These are phyloP conservation scores for Solen grandis DNA, from an alignment of 1,140 invertebrate genomes.

Conservation along the genomic window DNA sequence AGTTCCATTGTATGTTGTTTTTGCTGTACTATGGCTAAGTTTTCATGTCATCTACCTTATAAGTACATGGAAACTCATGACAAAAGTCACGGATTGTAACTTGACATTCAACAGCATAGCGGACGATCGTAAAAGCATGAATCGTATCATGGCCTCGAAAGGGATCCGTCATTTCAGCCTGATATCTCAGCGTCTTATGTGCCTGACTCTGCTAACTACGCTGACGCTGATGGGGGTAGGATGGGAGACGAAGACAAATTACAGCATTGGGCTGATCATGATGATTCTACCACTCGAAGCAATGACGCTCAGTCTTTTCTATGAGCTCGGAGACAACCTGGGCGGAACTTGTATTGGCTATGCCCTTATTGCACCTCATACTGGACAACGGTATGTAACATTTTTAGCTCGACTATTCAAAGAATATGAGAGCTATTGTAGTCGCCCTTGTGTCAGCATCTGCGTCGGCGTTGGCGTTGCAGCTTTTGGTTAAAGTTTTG, in stretches of 20 bases:
- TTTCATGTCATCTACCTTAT: conserved; percentile 75
- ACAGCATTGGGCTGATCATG: conserved; percentile 73
- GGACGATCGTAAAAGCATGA: conserved; percentile 71
- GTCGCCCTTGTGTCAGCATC: no score
- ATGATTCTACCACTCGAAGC: conserved; percentile 75
- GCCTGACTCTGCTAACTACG: conserved; percentile 72
- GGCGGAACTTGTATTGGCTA: conserved; percentile 79
- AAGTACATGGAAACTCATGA: conserved; percentile 77
- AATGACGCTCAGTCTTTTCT: conserved; percentile 75
- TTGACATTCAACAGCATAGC: conserved; percentile 64
- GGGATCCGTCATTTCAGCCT: conserved; percentile 78
- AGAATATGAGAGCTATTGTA: no score
- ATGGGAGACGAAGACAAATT: conserved; percentile 75
- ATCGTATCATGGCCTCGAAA: conserved; percentile 77
- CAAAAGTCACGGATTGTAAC: conserved; percentile 77
- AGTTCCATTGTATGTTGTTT: conserved; percentile 73
- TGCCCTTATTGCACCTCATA: conserved; percentile 76
- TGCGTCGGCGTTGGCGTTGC: no score
- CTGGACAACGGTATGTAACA: conserved; percentile 71
- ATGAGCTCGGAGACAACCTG: conserved; percentile 73
- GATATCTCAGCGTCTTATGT: conserved; percentile 75
- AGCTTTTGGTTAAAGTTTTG: no score
- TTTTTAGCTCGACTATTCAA: no score
- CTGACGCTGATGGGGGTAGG: conserved; percentile 69
- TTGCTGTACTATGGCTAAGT: conserved; percentile 73